Conservation (phyloP, 2,797 vertebrate species). For the Yasuhikotakia modesta region DNA sequence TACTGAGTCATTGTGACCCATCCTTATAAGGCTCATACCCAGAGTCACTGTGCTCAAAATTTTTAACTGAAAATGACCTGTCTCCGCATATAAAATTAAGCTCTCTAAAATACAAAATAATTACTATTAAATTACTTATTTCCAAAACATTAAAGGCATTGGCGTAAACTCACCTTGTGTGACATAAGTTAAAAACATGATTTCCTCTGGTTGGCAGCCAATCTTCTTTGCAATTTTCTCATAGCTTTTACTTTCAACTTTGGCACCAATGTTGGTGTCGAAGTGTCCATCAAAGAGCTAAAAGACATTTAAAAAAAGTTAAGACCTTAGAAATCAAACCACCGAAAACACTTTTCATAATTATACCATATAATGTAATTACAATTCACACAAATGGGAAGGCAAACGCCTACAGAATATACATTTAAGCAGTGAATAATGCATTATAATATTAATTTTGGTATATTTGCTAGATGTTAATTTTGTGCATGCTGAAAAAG, state of each 20-base stretch:
- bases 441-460: background rate
- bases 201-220: slow-evolving; percentile 87
- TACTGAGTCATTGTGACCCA: no score
- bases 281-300: slow-evolving; percentile 95
- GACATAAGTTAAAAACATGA: slow-evolving; percentile 92
- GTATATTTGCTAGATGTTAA: no score
- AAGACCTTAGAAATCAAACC: background rate
- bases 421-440: no score
- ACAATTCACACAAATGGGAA: background rate
- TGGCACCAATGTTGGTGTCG: slow-evolving; percentile 90
- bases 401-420: no score
- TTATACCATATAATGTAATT: background rate
- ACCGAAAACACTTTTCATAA: background rate
- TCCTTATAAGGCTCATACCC: no score
- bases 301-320: slow-evolving; percentile 31
- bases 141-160: background rate
- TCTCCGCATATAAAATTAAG: no score
- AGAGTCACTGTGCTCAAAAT: no score
- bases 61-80: no score
- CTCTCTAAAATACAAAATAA: no score
- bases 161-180: slow-evolving; percentile 77
- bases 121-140: background rate
- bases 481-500: no score
- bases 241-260: slow-evolving; percentile 94
- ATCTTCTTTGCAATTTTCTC: slow-evolving; percentile 86